A percentile compares a stretch with the other conserved stretches of the same genome.
These are phyloP conservation scores for Pelusios castaneus DNA, from an alignment of 2,113 vertebrate genomes.

Conservation along the genomic window DNA sequence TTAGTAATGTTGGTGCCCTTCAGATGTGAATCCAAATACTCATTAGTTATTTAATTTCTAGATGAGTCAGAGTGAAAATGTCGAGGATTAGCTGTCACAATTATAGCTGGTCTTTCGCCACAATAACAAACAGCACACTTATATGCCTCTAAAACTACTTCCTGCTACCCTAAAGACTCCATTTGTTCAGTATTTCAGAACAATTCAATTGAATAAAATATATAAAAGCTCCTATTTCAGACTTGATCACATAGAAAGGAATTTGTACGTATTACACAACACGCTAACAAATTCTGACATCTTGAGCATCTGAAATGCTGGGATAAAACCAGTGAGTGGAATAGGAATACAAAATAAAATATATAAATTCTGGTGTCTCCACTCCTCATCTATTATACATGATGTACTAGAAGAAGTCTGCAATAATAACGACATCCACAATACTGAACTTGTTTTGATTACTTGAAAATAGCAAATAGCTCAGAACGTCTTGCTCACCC, in stretches of 20 bases:
- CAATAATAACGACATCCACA: constrained; percentile 27
- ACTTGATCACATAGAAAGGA: not conserved
- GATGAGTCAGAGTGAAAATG: not conserved
- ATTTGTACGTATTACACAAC: not conserved
- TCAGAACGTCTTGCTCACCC: constrained; percentile 34
- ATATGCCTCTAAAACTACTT: not conserved
- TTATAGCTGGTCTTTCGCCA: not conserved
- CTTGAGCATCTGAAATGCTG: constrained; percentile 11
- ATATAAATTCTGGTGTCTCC: constrained; percentile 39
- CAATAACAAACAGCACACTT: not conserved
- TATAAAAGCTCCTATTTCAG: not conserved
- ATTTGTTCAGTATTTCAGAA: constrained; percentile 1
- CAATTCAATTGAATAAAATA: not conserved
- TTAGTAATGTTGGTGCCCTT: accelerated
- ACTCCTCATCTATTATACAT: constrained; percentile 3
- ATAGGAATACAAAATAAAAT: constrained; percentile 23
- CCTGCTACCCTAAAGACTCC: constrained; percentile 5
- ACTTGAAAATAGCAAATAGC: constrained; percentile 29
- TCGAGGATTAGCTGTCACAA: not conserved
- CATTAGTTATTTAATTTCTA: accelerated
- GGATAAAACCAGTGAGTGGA: not conserved
- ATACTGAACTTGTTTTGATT: constrained; percentile 10
- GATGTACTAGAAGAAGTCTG: not conserved
- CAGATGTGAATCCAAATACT: not conserved
- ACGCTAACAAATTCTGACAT: not conserved